phyloP scores from a whole-genome alignment of 2,888 invertebrate genomes.

The Acheta domesticus region DNA sequence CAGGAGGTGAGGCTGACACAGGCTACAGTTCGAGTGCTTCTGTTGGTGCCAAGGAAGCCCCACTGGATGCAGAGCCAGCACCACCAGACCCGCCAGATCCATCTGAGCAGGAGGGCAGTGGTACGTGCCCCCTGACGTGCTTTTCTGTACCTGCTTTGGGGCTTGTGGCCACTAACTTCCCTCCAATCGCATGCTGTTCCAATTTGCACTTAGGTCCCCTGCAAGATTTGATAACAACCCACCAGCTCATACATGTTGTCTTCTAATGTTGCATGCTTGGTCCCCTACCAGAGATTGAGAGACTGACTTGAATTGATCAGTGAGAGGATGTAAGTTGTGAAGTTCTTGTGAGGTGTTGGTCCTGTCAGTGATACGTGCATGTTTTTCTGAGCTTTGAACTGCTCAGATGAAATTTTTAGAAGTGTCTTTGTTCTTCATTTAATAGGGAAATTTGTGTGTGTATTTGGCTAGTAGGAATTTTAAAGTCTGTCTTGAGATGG shows the following conservation, averaged over 20 bases:
- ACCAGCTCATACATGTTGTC: background rate
- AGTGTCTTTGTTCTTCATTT: too few relatives aligned
- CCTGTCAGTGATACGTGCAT: too few relatives aligned
- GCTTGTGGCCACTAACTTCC: background rate
- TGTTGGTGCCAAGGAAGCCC: conserved; percentile 19
- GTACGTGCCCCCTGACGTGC: background rate
- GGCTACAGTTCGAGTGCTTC: conserved; percentile 25
- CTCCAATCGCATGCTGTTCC: background rate
- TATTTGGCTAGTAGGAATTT: too few relatives aligned
- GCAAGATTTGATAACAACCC: background rate
- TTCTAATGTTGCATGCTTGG: background rate
- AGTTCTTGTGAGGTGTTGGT: too few relatives aligned
- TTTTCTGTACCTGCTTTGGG: background rate
- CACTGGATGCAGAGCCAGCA: background rate
- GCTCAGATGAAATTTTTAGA: too few relatives aligned
- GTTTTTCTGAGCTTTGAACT: too few relatives aligned
- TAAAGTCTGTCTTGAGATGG: too few relatives aligned
- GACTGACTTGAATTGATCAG: too few relatives aligned
- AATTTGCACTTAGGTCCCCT: background rate
- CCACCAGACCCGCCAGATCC: conserved; percentile 3
- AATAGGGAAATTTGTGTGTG: too few relatives aligned
- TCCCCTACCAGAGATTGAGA: too few relatives aligned
- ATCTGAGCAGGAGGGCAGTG: conserved; percentile 4
- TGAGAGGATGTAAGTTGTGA: too few relatives aligned
- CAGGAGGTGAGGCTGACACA: conserved; percentile 20